A percentile compares a stretch with the other conserved stretches of the same genome.
Conservation (phyloP, 2,797 vertebrate genomes). For the Anolis apletophallus region DNA sequence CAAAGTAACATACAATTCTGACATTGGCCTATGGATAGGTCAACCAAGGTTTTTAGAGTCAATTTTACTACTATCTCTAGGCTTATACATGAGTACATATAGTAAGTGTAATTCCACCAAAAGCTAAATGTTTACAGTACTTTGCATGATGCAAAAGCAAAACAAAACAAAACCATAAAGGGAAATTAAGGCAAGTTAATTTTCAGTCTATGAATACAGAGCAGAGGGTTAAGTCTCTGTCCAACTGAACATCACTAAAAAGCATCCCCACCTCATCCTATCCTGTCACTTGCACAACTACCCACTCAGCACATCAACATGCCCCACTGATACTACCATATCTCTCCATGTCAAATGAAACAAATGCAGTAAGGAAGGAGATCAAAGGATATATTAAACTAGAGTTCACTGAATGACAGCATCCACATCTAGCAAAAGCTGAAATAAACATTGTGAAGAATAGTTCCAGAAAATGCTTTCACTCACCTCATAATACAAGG, state of each 20-base stretch:
- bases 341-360: not conserved
- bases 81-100: no score
- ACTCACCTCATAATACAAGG: slow-evolving; percentile 79
- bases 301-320: not conserved
- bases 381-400: not conserved
- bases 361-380: not conserved
- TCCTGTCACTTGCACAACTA: not conserved
- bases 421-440: not conserved
- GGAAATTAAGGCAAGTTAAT: not conserved
- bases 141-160: not conserved
- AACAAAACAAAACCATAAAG: not conserved
- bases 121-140: no score
- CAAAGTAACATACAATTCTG: no score
- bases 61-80: no score
- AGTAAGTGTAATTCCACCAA: no score
- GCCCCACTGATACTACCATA: not conserved
- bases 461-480: not conserved
- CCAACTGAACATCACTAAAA: not conserved
- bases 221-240: not conserved
- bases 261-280: not conserved
- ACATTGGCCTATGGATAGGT: no score
- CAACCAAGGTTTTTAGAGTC: no score
- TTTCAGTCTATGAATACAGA: not conserved
- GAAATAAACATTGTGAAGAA: slow-evolving; percentile 4
- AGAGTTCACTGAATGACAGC: not conserved